Conservation (phyloP, 2,797 vertebrate species). For the Enoplosus armatus region DNA sequence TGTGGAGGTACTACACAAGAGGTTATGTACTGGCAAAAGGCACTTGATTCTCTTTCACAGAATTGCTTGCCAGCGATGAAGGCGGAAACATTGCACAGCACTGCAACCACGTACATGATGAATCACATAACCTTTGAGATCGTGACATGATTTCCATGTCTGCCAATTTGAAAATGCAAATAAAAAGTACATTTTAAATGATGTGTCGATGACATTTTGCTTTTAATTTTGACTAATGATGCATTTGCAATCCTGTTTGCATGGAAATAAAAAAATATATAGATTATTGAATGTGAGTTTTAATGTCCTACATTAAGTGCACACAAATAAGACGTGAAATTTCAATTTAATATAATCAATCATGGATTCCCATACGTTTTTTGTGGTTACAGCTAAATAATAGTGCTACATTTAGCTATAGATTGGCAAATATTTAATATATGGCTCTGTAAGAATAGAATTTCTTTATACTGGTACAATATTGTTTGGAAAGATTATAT, state of each 20-base stretch:
- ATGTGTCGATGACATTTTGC: not conserved
- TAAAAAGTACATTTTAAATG: not conserved
- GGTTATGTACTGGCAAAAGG: not conserved
- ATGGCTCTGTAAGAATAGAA: not conserved
- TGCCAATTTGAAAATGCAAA: not conserved
- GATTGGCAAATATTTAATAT: not conserved
- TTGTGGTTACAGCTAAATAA: not conserved
- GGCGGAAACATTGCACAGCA: not conserved
- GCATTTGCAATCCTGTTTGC: not conserved
- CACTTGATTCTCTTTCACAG: not conserved
- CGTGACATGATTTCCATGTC: conserved; percentile 1
- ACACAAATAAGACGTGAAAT: not conserved
- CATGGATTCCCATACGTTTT: not conserved
- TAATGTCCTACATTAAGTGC: not conserved
- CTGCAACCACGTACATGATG: not conserved
- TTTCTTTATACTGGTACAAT: not conserved
- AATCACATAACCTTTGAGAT: not conserved
- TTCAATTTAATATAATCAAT: not conserved
- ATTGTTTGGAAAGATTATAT: not conserved
- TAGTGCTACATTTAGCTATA: not conserved
- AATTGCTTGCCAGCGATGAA: not conserved
- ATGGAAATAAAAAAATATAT: not conserved
- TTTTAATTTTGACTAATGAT: not conserved
- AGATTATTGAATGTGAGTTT: not conserved
- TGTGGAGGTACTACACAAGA: not conserved